Base-by-base conservation (phyloP, 2,113 vertebrate genomes). In the Gobio gobio region DNA sequence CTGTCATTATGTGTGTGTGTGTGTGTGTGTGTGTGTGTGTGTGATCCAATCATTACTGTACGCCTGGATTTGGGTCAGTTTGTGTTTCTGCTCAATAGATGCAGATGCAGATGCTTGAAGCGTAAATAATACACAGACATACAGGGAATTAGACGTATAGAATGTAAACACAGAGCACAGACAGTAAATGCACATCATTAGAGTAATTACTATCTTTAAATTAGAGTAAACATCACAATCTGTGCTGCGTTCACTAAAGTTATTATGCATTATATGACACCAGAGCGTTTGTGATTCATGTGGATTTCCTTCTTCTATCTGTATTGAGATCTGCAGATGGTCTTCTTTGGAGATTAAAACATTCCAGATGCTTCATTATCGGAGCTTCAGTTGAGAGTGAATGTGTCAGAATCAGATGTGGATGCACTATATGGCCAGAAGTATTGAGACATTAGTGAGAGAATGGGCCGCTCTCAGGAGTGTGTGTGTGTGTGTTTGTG, bases 1-100 rank as follows among this genome's bases (percentile, higher is more conserved):
- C 87, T 73, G 89, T 92, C 92, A 90, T 90, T 91, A 5, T 47
- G 47, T 40, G 63, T 78, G 78, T 78, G 59, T 83, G 61, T 78
- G 64, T 86, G 83, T 66, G 77, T 61, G 29, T 56, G 78, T 78
- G 59, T 83, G 61, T 78, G 64, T 86, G 83, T 66, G 77, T 61
- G 29, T 56, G 54, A 56, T 56, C 84, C 59, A 56, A 85, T 78
- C 66, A 54, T 78, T 49, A 10, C 14, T 76, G 24, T 82, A 33
- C 18, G 61, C 40, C 16, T 43, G 13, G 63, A 88, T 85, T 84
- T 40, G 84, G 87, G 82, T 86, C 82, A 86, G 70, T 9, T 61
- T 78, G n/a, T 75, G 64, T 68, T 68, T 68, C 36, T 66, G 36
- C 29, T 66, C 14, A 36, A 36, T 33, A 33, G 14, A 66, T 3